phyloP scores from a whole-genome alignment of 92 coral and sea anemone genomes.

The Zoanthus solanderi region DNA sequence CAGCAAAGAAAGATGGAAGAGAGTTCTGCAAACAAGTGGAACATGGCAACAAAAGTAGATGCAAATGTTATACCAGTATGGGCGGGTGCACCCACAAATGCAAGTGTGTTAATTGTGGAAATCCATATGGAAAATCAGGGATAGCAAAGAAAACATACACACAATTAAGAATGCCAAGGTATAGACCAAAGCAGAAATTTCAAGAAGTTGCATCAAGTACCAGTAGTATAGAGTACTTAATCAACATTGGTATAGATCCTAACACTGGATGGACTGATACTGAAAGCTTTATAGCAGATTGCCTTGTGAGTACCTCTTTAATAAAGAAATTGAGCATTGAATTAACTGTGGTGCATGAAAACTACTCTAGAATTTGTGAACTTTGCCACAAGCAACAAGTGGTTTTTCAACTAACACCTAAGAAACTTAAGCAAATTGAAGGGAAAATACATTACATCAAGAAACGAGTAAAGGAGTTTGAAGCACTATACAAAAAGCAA shows the following conservation, averaged over 20 bases:
- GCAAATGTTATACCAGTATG: slow-evolving; percentile 51
- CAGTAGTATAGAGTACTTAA: slow-evolving; percentile 47
- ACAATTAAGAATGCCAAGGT: slow-evolving; percentile 52
- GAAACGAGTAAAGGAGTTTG: no score
- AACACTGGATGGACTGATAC: slow-evolving; percentile 51
- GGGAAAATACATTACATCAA: no score
- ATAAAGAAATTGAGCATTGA: background rate
- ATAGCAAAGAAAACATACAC: slow-evolving; percentile 60
- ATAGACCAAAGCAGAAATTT: slow-evolving; percentile 65
- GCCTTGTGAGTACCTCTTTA: slow-evolving; percentile 37
- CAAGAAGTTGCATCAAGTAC: slow-evolving; percentile 64
- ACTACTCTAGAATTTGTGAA: no score
- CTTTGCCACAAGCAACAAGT: no score
- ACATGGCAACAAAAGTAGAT: slow-evolving; percentile 65
- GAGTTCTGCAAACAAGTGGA: slow-evolving; percentile 55
- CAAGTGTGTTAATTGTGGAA: slow-evolving; percentile 62
- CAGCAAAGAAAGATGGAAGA: slow-evolving; percentile 67
- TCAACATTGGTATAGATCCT: slow-evolving; percentile 50
- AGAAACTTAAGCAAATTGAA: no score
- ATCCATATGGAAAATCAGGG: slow-evolving; percentile 62
- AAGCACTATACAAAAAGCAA: no score
- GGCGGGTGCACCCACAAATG: slow-evolving; percentile 59
- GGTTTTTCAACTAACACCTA: no score
- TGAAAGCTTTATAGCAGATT: slow-evolving; percentile 44
- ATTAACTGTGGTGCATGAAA: no score